These are phyloP conservation scores for Oreamnos americanus DNA, from an alignment of 2,113 vertebrate species.

Conservation along the genomic window DNA sequence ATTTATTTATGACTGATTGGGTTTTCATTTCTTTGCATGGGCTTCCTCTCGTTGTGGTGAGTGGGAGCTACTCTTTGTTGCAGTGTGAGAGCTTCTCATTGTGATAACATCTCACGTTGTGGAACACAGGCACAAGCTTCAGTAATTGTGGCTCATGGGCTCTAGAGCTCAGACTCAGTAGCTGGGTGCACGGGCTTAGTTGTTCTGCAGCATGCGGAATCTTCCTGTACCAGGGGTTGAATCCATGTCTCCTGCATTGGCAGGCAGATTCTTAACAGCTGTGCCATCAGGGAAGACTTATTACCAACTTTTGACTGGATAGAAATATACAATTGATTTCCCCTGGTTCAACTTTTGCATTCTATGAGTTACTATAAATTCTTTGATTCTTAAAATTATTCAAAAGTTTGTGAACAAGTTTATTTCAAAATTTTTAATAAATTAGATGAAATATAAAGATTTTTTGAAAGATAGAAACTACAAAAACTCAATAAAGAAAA, in stretches of 20 bases:
- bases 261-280: not conserved
- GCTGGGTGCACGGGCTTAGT: not conserved
- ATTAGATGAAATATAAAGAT: not conserved
- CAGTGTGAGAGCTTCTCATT: not conserved
- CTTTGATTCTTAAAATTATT: not conserved
- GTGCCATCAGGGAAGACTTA: not conserved
- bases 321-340: not conserved
- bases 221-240: not conserved
- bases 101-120: accelerated
- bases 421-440: not conserved
- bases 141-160: not conserved
- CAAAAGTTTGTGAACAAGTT: not conserved
- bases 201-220: not conserved
- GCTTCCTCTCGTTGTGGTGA: not conserved
- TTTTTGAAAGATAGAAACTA: not conserved
- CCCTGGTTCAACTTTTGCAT: not conserved
- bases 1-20: not conserved
- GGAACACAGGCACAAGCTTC: not conserved
- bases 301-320: not conserved
- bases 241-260: not conserved
- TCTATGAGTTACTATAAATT: not conserved
- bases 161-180: not conserved
- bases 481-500: not conserved
- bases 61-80: not conserved
- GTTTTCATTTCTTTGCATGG: not conserved